phyloP scores from a whole-genome alignment of 2,797 vertebrate species.

The Alcedo quadribrachys region DNA sequence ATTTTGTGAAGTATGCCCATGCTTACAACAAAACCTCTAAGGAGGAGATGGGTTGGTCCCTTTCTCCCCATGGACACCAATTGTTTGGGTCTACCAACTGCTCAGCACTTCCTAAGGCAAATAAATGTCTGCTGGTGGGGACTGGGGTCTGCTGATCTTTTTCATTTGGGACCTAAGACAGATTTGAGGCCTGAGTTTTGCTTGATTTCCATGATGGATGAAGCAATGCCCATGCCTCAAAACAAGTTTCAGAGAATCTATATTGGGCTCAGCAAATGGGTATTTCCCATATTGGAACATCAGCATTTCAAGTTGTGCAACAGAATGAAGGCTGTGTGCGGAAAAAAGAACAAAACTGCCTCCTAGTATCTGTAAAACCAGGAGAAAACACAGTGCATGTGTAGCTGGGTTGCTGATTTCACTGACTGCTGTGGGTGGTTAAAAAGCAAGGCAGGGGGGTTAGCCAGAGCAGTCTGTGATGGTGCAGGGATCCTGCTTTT shows the following conservation, averaged over 20 bases:
- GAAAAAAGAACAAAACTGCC: not conserved
- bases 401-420: not conserved
- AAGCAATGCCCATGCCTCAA: not conserved
- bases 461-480: not conserved
- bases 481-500: not conserved
- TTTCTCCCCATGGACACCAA: slow-evolving; percentile 6
- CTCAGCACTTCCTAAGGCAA: slow-evolving; percentile 7
- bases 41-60: slow-evolving; percentile 12
- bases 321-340: not conserved
- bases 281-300: not conserved
- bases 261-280: not conserved
- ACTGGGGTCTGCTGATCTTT: not conserved
- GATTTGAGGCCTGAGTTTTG: not conserved
- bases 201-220: slow-evolving; percentile 39
- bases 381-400: not conserved
- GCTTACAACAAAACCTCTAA: slow-evolving; percentile 2
- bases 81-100: slow-evolving; percentile 36
- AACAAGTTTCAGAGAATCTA: not conserved
- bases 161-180: slow-evolving; percentile 23
- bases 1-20: not conserved
- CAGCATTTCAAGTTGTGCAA: slow-evolving; percentile 1
- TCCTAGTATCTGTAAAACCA: not conserved
- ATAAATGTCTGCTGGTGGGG: slow-evolving; percentile 18
- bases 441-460: not conserved
- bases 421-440: not conserved